A percentile compares a stretch with the other conserved stretches of the same genome.
phyloP scores from a whole-genome alignment of 1,140 invertebrate species.

The Neuroterus valhalla region DNA sequence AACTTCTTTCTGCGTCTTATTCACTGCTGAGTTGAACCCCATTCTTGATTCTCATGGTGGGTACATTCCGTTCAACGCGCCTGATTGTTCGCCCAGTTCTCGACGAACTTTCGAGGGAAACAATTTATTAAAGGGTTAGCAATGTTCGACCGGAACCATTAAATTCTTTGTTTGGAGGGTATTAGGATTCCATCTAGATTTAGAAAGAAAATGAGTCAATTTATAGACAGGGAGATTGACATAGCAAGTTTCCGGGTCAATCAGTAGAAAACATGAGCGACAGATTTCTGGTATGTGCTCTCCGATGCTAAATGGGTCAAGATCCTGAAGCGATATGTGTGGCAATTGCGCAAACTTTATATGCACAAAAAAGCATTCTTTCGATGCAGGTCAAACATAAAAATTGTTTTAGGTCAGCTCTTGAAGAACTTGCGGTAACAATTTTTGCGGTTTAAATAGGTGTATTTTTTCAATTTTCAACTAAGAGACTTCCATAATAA shows the following conservation, averaged over 20 bases:
- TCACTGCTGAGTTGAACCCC: not conserved
- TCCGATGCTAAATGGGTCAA: not conserved
- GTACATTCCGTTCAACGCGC: conserved; percentile 10
- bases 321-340: not conserved
- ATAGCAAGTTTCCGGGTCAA: conserved; percentile 9
- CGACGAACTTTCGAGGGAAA: not conserved
- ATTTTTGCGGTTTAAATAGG: too few relatives aligned
- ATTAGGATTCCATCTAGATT: conserved; percentile 22
- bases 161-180: conserved; percentile 9
- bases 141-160: conserved; percentile 11
- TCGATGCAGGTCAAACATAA: too few relatives aligned
- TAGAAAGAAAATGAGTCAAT: not conserved
- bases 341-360: too few relatives aligned
- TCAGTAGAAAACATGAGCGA: not conserved
- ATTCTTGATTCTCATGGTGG: too few relatives aligned
- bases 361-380: too few relatives aligned
- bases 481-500: too few relatives aligned
- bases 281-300: not conserved
- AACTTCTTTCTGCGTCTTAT: conserved; percentile 2
- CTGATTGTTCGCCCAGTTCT: conserved; percentile 11
- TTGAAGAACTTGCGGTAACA: too few relatives aligned
- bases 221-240: not conserved
- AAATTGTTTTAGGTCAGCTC: too few relatives aligned
- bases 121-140: conserved; percentile 19
- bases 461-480: too few relatives aligned